Evolutionary conservation across 2,888 invertebrate species (phyloP), one percentile per base, ranked within the genome.

Genomic region (Altica lythri): DNA sequence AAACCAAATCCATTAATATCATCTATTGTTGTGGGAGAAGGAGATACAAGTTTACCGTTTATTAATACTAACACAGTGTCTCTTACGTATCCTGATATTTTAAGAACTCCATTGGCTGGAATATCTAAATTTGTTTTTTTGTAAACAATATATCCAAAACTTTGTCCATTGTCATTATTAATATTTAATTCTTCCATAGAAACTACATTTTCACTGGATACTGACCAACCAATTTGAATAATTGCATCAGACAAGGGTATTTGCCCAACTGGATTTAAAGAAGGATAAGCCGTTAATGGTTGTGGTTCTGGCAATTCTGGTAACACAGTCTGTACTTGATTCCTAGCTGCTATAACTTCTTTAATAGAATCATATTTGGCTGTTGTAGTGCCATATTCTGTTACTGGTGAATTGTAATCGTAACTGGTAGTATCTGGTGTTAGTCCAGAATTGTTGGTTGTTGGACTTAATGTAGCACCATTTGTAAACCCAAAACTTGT

Each of bases 331-430:
- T 61, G 53, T 6, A 72, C 60, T 10, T 58, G 50, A 48, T 72
- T 72, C 47, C 75, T 71, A 32, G 67, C 55, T 4, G 57, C 54
- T 8, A 72, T 53, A 13, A 83, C 76, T 4, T 85, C 77, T 61
- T 86, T 82, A 44, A 92, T 81, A 1, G 80, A 81, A 56, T 79
- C 81, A 73, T 82, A 75, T 77, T 95, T 95, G 0, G 81, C 78
- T 0, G 92, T 93, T 0, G 88, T 86, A 77, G 95, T 94, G 1
- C 95, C 95, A 46, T 90, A 88, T 76, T 95, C 95, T 8, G 81
- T 83, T 61, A 96, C 76, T 0, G 95, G 95, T 1, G 94, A 90
- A 73, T 95, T 92, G 70, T 94, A 96, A 74, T 95, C 95, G 54
- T 78, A 78, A 42, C 75, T 75, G 2, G 72, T 72, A 14, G 75